Evolutionary conservation across 1,140 invertebrate genomes (phyloP).

Genomic region (Listronotus oregonensis): DNA sequence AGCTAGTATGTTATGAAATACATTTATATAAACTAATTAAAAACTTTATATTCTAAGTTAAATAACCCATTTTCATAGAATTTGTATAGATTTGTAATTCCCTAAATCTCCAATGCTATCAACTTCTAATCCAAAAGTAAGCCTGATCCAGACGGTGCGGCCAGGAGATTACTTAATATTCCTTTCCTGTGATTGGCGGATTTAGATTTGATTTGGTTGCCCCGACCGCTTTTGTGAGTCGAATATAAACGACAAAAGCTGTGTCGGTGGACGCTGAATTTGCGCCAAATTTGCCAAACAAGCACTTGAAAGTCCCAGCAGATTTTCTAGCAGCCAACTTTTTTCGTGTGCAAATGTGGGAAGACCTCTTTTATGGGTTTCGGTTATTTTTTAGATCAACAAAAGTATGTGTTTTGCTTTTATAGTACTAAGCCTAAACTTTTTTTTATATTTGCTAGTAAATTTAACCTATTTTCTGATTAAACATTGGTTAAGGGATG

Average conservation of each 20-base stretch:
- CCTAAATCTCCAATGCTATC: slow-evolving; percentile 26
- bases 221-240: slow-evolving; percentile 42
- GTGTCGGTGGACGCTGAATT: slow-evolving; percentile 28
- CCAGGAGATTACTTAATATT: slow-evolving; percentile 46
- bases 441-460: too few relatives aligned
- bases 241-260: slow-evolving; percentile 44
- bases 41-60: too few relatives aligned
- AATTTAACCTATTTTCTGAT: too few relatives aligned
- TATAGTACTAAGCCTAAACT: too few relatives aligned
- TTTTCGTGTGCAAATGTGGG: slow-evolving; percentile 24
- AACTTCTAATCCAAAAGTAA: slow-evolving; percentile 28
- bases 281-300: slow-evolving; percentile 32
- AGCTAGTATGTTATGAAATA: too few relatives aligned
- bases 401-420: too few relatives aligned
- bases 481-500: too few relatives aligned
- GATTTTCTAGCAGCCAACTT: slow-evolving; percentile 14
- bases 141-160: slow-evolving; percentile 14
- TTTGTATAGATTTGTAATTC: slow-evolving; percentile 11
- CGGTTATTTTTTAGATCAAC: too few relatives aligned
- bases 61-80: too few relatives aligned
- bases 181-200: slow-evolving; percentile 43
- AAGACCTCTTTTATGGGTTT: slow-evolving; percentile 9
- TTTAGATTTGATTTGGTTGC: slow-evolving; percentile 50
- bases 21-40: too few relatives aligned
- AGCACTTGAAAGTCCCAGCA: slow-evolving; percentile 14